Evolutionary conservation across 2,888 invertebrate genomes (phyloP), one percentile per base, ranked within the genome.

Genomic region (Eugnorisma glareosa): DNA sequence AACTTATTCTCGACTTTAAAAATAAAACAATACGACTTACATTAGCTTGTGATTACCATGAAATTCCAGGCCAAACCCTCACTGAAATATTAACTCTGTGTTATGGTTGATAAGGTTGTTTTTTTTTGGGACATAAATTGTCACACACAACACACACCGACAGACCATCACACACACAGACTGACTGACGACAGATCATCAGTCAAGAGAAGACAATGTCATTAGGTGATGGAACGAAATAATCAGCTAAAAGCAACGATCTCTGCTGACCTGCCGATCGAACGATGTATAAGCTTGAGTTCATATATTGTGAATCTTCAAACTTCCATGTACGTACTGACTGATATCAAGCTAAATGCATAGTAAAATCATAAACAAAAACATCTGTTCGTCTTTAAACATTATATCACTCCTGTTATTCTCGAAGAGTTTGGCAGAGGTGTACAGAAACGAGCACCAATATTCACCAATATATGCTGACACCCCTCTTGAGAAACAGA

Each of bases 201-300:
- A 87, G 90, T 91, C 91, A 90, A 82, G 82, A 69, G 74, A 81
- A 86, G 88, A 87, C 88, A 83, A 67, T 87, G 88, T 91, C 89
- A 83, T 87, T 88, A 85, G 74, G 90, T 91, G 91, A 91, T 91
- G 84, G 91, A 91, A 88, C 79, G 89, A 86, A 88, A 91, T 90
- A 91, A 91, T 91, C 90, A 87, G 81, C 88, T 91, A 90, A 91
- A 90, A 91, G 91, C 90, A 87, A 91, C 85, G 86, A 89, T 90
- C 84, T 88, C 67, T 81, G 78, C 74, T 85, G 86, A 85, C 86
- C 79, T 68, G 28, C 48, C 61, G 24, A 86, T 82, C 82, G 78
- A 75, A 67, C 2, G 70, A 86, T 78, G 48, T 78, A 54, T 61
- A 57, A 35, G 45, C 40, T 73, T 40, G 45, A 73, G 31, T 81